Conservation (phyloP, 92 coral and sea anemone genomes). For the Epizoanthus fatuus region DNA sequence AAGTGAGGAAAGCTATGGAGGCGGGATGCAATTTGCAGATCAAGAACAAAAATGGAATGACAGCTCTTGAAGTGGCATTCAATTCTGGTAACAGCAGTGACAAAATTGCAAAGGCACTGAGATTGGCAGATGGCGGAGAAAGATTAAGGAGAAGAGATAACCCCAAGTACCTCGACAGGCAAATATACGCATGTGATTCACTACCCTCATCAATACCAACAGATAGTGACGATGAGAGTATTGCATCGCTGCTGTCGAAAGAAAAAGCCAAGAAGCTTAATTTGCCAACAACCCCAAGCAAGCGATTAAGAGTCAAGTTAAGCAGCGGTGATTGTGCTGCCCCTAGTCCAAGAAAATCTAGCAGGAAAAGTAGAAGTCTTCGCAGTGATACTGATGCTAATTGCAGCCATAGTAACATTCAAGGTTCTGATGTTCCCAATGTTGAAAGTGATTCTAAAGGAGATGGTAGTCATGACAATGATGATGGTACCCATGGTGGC, state of each 20-base stretch:
- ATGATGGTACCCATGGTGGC: background rate
- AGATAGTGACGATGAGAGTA: conserved; percentile 9
- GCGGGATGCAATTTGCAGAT: conserved; percentile 71
- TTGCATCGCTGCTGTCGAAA: background rate
- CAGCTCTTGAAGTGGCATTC: conserved; percentile 74
- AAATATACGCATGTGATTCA: conserved; percentile 1
- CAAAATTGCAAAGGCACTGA: conserved; percentile 56
- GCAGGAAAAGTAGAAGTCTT: background rate
- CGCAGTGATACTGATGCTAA: background rate
- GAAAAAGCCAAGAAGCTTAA: background rate
- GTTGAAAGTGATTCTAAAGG: background rate
- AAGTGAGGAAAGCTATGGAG: conserved; percentile 58
- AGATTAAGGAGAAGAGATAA: conserved; percentile 24
- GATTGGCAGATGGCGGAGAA: background rate
- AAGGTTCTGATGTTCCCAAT: background rate
- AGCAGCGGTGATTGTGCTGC: background rate
- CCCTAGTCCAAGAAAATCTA: background rate
- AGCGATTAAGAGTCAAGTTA: background rate
- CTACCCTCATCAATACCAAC: background rate
- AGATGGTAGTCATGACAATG: background rate
- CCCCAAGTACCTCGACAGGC: conserved; percentile 29
- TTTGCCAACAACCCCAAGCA: background rate
- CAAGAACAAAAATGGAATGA: conserved; percentile 62
- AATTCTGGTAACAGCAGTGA: conserved; percentile 46
- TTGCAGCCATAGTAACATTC: background rate